phyloP scores from a whole-genome alignment of 2,113 vertebrate genomes.

The Neotoma lepida region DNA sequence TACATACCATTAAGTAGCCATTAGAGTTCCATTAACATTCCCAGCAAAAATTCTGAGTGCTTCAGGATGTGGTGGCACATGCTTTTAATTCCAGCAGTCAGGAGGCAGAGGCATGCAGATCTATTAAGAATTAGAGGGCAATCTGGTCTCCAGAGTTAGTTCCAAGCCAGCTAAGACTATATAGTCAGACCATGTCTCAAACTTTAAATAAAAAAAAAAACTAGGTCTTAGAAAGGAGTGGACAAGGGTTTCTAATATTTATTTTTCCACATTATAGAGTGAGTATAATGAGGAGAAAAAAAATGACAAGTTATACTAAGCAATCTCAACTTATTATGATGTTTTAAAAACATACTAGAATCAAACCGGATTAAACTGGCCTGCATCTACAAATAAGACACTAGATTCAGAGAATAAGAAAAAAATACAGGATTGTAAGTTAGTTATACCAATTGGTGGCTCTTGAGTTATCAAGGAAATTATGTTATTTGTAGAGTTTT shows the following conservation, averaged over 20 bases:
- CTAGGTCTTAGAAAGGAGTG: neutral
- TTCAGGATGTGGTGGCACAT: neutral
- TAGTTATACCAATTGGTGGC: neutral
- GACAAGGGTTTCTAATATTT: neutral
- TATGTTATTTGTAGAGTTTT: neutral
- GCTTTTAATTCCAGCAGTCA: neutral
- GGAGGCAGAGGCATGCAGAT: neutral
- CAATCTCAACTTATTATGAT: neutral
- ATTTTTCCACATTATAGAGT: neutral
- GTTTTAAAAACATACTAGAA: constrained; percentile 25
- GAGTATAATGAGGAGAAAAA: neutral
- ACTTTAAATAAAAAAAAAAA: neutral
- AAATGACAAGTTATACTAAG: constrained; percentile 5
- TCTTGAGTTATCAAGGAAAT: neutral
- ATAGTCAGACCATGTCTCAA: neutral
- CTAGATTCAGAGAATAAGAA: neutral
- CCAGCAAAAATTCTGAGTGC: neutral
- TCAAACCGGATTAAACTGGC: neutral
- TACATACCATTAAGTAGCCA: neutral
- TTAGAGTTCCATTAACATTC: neutral
- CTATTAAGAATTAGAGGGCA: neutral
- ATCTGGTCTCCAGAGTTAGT: neutral
- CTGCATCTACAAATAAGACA: neutral
- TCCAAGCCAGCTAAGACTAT: neutral
- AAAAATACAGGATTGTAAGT: neutral